Evolutionary conservation across 1,140 invertebrate species (phyloP).

Genomic region (Oppia nitens): DNA sequence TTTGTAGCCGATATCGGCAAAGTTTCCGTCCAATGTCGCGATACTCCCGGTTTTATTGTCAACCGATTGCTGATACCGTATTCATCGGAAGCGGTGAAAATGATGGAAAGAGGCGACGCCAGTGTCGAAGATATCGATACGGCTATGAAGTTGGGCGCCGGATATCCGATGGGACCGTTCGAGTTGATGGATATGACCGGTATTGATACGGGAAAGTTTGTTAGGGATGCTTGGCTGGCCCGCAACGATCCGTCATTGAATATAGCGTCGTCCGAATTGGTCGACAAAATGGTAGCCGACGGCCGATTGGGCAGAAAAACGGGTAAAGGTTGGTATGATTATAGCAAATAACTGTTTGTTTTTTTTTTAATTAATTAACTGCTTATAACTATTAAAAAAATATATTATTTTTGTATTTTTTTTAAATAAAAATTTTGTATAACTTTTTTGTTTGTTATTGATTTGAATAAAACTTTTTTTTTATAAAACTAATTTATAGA

Average conservation of each 20-base stretch:
- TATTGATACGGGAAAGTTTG: constrained; percentile 41
- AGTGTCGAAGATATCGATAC: constrained; percentile 53
- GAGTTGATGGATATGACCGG: constrained; percentile 63
- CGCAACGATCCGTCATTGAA: constrained; percentile 14
- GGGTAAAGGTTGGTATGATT: constrained; percentile 37
- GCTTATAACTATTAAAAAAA: too few species aligned
- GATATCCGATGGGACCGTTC: constrained; percentile 69
- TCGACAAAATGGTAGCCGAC: constrained; percentile 33
- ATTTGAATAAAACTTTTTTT: too few species aligned
- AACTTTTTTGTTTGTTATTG: too few species aligned
- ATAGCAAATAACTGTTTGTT: too few species aligned
- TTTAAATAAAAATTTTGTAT: too few species aligned
- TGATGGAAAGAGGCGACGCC: constrained; percentile 55
- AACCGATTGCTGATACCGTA: constrained; percentile 64
- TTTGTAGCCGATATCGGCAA: constrained; percentile 66
- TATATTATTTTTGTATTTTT: too few species aligned
- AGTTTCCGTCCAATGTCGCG: constrained; percentile 55
- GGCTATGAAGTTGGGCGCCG: constrained; percentile 66
- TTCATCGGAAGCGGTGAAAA: constrained; percentile 49
- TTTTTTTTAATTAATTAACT: too few species aligned
- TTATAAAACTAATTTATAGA: too few species aligned
- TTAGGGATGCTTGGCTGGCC: constrained; percentile 27
- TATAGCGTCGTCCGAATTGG: constrained; percentile 15
- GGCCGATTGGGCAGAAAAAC: constrained; percentile 35
- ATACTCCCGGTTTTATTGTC: constrained; percentile 71